Base-by-base conservation (phyloP, 2,797 vertebrate species). In the Enteromius afrohamiltoni region DNA sequence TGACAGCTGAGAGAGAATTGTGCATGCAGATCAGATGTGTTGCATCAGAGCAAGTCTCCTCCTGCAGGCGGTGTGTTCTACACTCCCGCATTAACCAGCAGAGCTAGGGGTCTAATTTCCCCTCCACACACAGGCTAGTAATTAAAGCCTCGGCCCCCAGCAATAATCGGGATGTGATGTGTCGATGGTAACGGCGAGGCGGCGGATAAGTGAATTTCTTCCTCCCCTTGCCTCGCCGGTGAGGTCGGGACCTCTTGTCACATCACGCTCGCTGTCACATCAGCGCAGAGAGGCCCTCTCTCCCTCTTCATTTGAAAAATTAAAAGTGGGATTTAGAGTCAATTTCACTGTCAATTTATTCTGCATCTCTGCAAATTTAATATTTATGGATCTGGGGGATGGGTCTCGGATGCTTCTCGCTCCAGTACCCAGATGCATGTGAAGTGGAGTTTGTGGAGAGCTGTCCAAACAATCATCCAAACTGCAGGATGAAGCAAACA, bases 291-390 rank as follows among this genome's bases (percentile, higher is more conserved):
- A 84, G 14, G 83, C 88, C 87, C 84, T 84, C 79, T 79, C 82
- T 88, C 88, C 68, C 87, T 88, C 79, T 88, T 91, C 87, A 91
- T 90, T 90, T 91, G 87, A 90, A 88, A 93, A 93, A 95, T 86
- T 93, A 93, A 93, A 93, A 93, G 92, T 75, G 71, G 83, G 88
- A 91, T 92, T 91, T 90, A 90, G 91, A 93, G 93, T 93, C 93
- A 92, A 93, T 93, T 93, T 94, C 89, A 90, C 91, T 89, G 91
- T 92, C 93, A 92, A 95, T 95, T 93, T 93, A 93, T 92, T 93
- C 92, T 85, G 89, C 89, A 88, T 86, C 86, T 90, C 92, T 88
- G 86, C 87, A 84, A 88, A 89, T 95, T 89, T 93, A 95, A 94
- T 94, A 95, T 95, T 93, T 89, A 95, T 93, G 91, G 85, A 77